Evolutionary conservation across 2,113 vertebrate species (phyloP).

Genomic region (Triplophysa tibetana): DNA sequence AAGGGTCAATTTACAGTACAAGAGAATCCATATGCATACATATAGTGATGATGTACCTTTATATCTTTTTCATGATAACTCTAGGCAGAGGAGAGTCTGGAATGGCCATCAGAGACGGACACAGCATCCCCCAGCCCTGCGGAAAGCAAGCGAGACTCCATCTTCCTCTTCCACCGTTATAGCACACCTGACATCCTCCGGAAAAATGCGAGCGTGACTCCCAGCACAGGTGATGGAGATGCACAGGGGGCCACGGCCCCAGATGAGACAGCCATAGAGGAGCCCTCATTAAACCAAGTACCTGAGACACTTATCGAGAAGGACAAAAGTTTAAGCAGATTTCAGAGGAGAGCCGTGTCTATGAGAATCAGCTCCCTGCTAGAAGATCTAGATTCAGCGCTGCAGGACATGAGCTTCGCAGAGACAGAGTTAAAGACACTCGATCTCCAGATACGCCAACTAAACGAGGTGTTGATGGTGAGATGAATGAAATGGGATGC

Average conservation of each 20-base stretch:
- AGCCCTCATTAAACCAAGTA: background rate
- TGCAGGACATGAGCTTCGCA: constrained; percentile 50
- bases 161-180: constrained; percentile 54
- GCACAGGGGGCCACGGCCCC: background rate
- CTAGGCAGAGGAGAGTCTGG: constrained; percentile 60
- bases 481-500: background rate
- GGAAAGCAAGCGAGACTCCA: constrained; percentile 57
- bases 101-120: constrained; percentile 43
- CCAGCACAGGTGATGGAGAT: constrained; percentile 37
- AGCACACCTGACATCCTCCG: constrained; percentile 82
- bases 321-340: background rate
- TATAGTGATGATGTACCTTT: too few species aligned
- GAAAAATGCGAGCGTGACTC: constrained; percentile 60
- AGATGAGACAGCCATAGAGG: constrained; percentile 4
- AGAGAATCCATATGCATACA: too few species aligned
- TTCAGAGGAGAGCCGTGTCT: constrained; percentile 57
- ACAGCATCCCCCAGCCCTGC: constrained; percentile 48
- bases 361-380: constrained; percentile 66
- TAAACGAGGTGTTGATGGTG: constrained; percentile 85
- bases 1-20: too few species aligned
- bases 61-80: background rate
- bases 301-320: constrained; percentile 35
- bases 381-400: constrained; percentile 72
- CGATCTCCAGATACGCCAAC: constrained; percentile 74
- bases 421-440: constrained; percentile 72